These are phyloP conservation scores for Cryptus viduatorius DNA, from an alignment of 2,888 invertebrate species.

Conservation along the genomic window DNA sequence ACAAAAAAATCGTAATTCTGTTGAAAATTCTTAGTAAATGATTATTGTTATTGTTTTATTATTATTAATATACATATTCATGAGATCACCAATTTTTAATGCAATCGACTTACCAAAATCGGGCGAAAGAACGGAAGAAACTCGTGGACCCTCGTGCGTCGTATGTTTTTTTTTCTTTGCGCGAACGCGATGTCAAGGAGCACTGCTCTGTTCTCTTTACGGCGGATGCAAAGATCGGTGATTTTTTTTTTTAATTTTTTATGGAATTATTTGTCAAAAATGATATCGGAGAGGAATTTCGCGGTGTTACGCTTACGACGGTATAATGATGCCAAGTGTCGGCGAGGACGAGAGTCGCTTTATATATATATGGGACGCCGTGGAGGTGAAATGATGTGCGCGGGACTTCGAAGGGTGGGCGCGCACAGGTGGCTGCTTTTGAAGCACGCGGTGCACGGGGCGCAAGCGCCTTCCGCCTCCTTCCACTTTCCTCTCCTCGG, in stretches of 20 bases:
- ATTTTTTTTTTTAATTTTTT: not conserved
- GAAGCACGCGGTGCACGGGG: slow-evolving; percentile 71
- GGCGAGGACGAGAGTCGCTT: slow-evolving; percentile 73
- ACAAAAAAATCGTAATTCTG: too few relatives aligned
- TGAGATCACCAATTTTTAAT: not conserved
- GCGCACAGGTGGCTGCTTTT: slow-evolving; percentile 76
- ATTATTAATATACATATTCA: too few relatives aligned
- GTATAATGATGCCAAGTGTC: slow-evolving; percentile 78
- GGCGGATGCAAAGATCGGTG: not conserved
- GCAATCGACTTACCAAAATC: not conserved
- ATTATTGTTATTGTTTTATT: too few relatives aligned
- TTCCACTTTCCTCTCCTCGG: slow-evolving; percentile 13
- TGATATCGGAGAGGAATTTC: not conserved
- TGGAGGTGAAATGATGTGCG: slow-evolving; percentile 67
- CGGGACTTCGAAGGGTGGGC: slow-evolving; percentile 68
- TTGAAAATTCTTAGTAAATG: too few relatives aligned
- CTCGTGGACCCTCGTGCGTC: not conserved
- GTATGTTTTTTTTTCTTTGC: not conserved
- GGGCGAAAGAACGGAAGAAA: not conserved
- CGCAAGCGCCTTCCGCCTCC: slow-evolving; percentile 74
- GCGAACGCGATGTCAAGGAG: not conserved
- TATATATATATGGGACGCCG: slow-evolving; percentile 77
- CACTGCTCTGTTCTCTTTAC: not conserved
- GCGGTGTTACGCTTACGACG: slow-evolving; percentile 69
- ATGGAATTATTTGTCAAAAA: too few relatives aligned